Evolutionary conservation across 1,140 invertebrate genomes (phyloP).

Genomic region (Hypsibius dujardini): DNA sequence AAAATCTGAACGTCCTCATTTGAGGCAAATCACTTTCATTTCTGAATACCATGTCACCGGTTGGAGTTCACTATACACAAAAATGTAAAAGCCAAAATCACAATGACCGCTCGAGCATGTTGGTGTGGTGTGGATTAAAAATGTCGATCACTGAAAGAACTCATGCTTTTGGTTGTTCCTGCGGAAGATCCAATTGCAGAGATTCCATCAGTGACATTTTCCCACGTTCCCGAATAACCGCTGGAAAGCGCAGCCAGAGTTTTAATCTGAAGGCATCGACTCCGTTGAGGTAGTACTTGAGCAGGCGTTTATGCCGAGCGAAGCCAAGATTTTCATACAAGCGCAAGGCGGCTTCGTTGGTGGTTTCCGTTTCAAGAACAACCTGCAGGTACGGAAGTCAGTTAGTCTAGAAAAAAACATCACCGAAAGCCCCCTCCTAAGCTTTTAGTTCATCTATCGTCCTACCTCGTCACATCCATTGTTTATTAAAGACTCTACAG

Average conservation of each 20-base stretch:
- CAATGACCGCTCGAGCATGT: background rate
- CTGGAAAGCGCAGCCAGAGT: conserved; percentile 67
- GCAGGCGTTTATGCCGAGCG: conserved; percentile 88
- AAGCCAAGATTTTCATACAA: conserved; percentile 96
- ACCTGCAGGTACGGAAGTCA: conserved; percentile 36
- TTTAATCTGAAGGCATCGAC: conserved; percentile 92
- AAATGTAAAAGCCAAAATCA: background rate
- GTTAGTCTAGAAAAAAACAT: too few relatives aligned
- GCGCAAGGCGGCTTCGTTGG: conserved; percentile 78
- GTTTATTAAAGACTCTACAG: conserved; percentile 62
- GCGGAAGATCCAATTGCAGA: too few relatives aligned
- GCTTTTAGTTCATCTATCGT: background rate
- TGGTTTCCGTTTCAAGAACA: conserved; percentile 96
- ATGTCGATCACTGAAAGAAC: too few relatives aligned
- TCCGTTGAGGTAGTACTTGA: conserved; percentile 96
- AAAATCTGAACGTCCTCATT: background rate
- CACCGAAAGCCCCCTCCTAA: too few relatives aligned
- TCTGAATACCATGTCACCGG: too few relatives aligned
- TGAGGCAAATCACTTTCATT: background rate
- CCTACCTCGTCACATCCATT: conserved; percentile 63
- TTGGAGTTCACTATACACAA: background rate
- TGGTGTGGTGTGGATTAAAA: background rate
- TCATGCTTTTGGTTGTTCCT: too few relatives aligned
- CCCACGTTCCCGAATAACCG: background rate
- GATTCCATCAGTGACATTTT: background rate